These are phyloP conservation scores for Columba janthina DNA, from an alignment of 2,113 vertebrate species.

Conservation along the genomic window DNA sequence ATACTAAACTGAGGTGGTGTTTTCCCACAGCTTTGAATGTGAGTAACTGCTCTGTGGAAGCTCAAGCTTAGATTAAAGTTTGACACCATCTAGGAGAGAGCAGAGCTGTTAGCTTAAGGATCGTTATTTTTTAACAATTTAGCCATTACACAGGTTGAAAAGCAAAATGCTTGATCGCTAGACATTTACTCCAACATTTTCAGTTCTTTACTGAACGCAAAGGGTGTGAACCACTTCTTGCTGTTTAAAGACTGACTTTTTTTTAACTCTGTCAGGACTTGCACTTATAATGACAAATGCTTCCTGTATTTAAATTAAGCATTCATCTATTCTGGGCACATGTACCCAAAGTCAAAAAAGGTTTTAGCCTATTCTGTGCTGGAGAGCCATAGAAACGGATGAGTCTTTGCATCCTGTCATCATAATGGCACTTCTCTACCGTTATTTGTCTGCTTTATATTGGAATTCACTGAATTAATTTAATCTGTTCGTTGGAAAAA, in stretches of 20 bases:
- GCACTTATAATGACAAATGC: slow-evolving; percentile 19
- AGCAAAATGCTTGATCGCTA: neutral
- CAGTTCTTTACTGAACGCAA: neutral
- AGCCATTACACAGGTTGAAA: neutral
- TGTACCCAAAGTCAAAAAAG: neutral
- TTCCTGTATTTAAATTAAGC: slow-evolving; percentile 52
- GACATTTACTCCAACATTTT: neutral
- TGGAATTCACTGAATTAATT: neutral
- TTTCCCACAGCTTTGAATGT: slow-evolving; percentile 8
- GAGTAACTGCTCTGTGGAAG: neutral
- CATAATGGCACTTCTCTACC: neutral
- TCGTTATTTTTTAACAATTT: neutral
- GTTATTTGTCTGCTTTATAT: neutral
- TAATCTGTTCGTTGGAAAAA: neutral
- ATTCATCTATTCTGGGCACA: slow-evolving; percentile 45
- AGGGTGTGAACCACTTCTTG: neutral
- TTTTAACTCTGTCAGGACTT: neutral
- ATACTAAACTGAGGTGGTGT: neutral
- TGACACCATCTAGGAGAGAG: neutral
- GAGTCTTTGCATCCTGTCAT: neutral
- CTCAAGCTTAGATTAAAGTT: neutral
- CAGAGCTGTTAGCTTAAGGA: neutral
- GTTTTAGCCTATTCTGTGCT: neutral
- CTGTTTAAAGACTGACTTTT: neutral
- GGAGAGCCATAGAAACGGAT: neutral